These are phyloP conservation scores for Phrynosoma blainvillii DNA, from an alignment of 2,113 vertebrate genomes.

Conservation along the genomic window DNA sequence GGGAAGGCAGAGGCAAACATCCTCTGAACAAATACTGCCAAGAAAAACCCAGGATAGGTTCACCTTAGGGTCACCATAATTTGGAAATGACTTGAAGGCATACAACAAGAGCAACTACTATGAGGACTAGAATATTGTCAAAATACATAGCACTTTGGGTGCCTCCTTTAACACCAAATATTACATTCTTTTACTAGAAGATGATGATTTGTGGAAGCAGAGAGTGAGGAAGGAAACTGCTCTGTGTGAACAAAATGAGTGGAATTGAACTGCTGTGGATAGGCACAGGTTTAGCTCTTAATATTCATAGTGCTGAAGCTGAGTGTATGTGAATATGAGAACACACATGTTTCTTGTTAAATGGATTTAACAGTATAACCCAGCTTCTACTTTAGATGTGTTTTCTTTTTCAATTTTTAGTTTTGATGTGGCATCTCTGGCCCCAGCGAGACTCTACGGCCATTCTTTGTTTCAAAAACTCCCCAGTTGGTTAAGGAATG, in stretches of 20 bases:
- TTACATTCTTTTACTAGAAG: neutral
- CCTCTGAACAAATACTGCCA: too few relatives aligned
- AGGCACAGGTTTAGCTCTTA: neutral
- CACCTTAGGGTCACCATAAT: too few relatives aligned
- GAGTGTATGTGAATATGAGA: neutral
- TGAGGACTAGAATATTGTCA: too few relatives aligned
- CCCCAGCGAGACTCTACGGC: constrained; percentile 39
- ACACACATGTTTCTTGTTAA: neutral
- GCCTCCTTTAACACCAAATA: neutral
- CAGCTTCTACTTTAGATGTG: neutral
- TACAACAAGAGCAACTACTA: too few relatives aligned
- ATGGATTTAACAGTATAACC: constrained; percentile 35
- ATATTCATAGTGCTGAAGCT: constrained; percentile 19
- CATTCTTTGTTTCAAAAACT: constrained; percentile 37
- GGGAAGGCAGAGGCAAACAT: too few relatives aligned
- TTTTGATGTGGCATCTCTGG: constrained; percentile 15
- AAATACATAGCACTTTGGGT: neutral
- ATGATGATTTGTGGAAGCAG: neutral
- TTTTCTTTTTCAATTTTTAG: neutral
- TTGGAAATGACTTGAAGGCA: too few relatives aligned
- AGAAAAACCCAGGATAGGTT: too few relatives aligned
- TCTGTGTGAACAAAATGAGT: neutral
- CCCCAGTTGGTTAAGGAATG: constrained; percentile 51
- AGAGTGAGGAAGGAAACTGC: neutral
- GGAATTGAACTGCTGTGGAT: too few relatives aligned